Evolutionary conservation across 2,888 invertebrate species (phyloP), one percentile per base, ranked within the genome.

Genomic region (Drosophila limbata): DNA sequence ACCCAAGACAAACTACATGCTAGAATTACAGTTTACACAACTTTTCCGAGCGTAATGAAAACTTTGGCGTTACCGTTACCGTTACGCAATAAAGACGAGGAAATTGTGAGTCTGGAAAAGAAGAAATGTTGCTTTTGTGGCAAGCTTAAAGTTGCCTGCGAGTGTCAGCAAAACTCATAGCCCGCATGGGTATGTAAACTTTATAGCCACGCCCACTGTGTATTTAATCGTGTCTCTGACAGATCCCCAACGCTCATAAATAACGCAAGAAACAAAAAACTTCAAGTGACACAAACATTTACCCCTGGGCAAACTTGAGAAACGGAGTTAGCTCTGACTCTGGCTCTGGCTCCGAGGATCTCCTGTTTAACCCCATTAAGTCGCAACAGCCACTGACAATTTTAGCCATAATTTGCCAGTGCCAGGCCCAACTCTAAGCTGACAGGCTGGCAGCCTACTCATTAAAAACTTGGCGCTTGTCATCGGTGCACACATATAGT

Each of bases 391-490:
- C 65, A 64, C 66, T 68, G 88, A 74, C 67, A 87, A 74, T 63
- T 88, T 84, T 67, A 66, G 72, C 56, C 68, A 83, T 84, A 73
- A 77, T 76, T 79, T 69, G 69, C 53, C 47, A 13, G 21, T 17
- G n/a, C n/a, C n/a, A n/a, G 35, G 13, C 11, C 33, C 48, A 21
- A 39, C 9, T 37, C 52, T 25, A 40, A 39, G 11, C 39, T 19
- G 39, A 9, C 42, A 59, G 13, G 15, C 40, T 50, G 44, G 21
- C 44, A 64, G 55, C 48, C 37, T 64, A 69, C 85, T 89, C 82
- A 83, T 83, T 83, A 83, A 88, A 81, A 83, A 83, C 89, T 89
- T 71, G 68, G 61, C 65, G 63, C 17, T 45, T 87, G 89, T 87
- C 88, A 84, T 65, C 88, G 79, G 13, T 71, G 52, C 68, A 62